Conservation (phyloP, 2,888 invertebrate species). For the Nomada ruficornis region DNA sequence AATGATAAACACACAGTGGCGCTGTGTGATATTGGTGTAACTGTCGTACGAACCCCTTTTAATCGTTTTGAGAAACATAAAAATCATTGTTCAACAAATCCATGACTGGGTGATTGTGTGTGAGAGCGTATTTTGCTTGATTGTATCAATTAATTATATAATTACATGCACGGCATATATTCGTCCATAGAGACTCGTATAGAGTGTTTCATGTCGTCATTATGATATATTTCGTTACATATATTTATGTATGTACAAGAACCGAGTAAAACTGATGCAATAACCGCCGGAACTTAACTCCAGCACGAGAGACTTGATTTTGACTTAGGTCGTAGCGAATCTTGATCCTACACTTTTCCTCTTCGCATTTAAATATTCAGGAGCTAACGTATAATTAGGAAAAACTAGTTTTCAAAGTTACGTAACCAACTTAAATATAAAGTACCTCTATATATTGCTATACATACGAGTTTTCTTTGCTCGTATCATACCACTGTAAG, state of each 20-base stretch:
- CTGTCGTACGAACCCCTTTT: conserved; percentile 39
- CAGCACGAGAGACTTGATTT: conserved; percentile 1
- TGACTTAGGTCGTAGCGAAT: background rate
- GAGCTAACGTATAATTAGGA: conserved; percentile 5
- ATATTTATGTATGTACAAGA: conserved; percentile 35
- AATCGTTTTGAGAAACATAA: conserved; percentile 50
- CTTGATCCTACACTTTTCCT: background rate
- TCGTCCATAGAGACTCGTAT: conserved; percentile 1
- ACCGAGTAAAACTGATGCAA: conserved; percentile 23
- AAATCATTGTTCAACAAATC: conserved; percentile 65
- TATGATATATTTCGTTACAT: conserved; percentile 9
- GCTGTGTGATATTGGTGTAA: conserved; percentile 21
- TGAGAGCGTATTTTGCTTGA: conserved; percentile 7
- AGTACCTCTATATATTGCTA: conserved; percentile 13
- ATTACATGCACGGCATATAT: conserved; percentile 26
- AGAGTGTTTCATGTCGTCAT: conserved; percentile 7
- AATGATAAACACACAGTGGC: conserved; percentile 45
- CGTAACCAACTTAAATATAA: conserved; percentile 34
- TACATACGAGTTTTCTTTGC: conserved; percentile 7
- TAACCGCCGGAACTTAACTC: conserved; percentile 8
- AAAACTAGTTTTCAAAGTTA: conserved; percentile 3
- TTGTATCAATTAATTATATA: conserved; percentile 7
- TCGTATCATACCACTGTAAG: background rate
- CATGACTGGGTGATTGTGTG: conserved; percentile 69
- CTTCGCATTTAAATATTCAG: background rate